Evolutionary conservation across 2,888 invertebrate genomes (phyloP).

Genomic region (Tetragonisca angustula): DNA sequence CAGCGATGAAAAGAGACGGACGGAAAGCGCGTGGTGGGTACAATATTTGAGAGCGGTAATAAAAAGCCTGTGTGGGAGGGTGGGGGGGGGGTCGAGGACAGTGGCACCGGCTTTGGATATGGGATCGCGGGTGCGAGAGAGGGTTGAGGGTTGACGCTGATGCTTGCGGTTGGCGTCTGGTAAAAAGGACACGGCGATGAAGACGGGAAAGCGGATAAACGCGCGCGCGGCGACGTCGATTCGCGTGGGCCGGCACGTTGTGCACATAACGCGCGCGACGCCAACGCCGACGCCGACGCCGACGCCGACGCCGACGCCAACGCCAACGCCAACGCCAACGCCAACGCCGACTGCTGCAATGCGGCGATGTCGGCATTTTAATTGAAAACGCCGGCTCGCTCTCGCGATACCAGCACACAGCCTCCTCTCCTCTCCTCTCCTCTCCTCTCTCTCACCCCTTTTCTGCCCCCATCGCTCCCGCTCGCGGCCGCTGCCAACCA

Average conservation of each 20-base stretch:
- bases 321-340: constrained; percentile 42
- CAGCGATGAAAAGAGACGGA: not conserved
- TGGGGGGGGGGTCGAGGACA: not conserved
- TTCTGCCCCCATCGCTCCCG: not conserved
- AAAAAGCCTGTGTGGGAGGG: constrained; percentile 16
- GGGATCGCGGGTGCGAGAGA: not conserved
- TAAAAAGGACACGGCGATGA: constrained; percentile 37
- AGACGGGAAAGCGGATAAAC: constrained; percentile 58
- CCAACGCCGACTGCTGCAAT: constrained; percentile 73
- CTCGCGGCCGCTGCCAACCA: constrained; percentile 12
- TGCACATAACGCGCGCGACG: constrained; percentile 61
- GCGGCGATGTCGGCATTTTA: constrained; percentile 77
- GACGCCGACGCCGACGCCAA: constrained; percentile 56
- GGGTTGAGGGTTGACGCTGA: not conserved
- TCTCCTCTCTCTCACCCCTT: not conserved
- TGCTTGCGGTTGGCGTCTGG: constrained; percentile 12
- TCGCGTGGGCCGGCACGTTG: constrained; percentile 26
- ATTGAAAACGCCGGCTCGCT: constrained; percentile 72
- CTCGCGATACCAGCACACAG: constrained; percentile 43
- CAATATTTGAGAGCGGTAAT: constrained; percentile 34
- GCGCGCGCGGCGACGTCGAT: constrained; percentile 28
- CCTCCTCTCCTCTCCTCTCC: constrained; percentile 6
- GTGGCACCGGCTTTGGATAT: not conserved
- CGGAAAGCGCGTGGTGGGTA: not conserved
- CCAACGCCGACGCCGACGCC: constrained; percentile 48